Base-by-base conservation (phyloP, 2,888 invertebrate species). In the Phytoseiulus persimilis region DNA sequence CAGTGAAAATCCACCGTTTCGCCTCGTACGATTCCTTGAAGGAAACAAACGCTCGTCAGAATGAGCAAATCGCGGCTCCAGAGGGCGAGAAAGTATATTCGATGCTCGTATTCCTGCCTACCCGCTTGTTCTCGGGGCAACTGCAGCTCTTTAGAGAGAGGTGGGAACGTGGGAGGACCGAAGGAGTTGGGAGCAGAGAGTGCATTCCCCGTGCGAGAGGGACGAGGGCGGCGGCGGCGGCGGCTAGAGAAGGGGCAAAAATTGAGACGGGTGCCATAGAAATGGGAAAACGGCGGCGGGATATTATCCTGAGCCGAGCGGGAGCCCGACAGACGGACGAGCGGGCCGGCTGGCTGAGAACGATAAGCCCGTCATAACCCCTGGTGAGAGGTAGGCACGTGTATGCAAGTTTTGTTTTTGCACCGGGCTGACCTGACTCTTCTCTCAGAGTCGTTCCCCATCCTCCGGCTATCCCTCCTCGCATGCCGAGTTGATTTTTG, bases 361-460 rank as follows among this genome's bases (percentile, higher is more conserved):
- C 87, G 87, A 87, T 87, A 87, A 87, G 87, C 87, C 87, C 45
- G 87, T 87, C 87, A 87, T 33, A 84, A 84, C 32, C 84, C 32
- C 32, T 18, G n/a, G 84, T 33, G 84, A 32, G 32, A 84, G 84
- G 32, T 11, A 6, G 31, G 83, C 83, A 83, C 33, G 31, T n/a
- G 39, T 33, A 87, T 45, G 32, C 87, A 87, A 87, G 87, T 87
- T 87, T 87, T 87, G 87, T 87, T 87, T 87, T 87, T 87, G 87
- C 87, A 87, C 87, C n/a, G 33, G 9, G 5, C 65, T 65, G 65
- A 65, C 65, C 65, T 28, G 65, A 65, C 65, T 65, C 65, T 65
- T 65, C 65, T 65, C 65, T 28, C 65, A 18, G 65, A 65, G 65
- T 65, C 65, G 28, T 65, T 65, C 65, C 65, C 65, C 65, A 65